Evolutionary conservation across 1,140 invertebrate genomes (phyloP), one percentile per base, ranked within the genome.

Genomic region (Heliconius melpomene): DNA sequence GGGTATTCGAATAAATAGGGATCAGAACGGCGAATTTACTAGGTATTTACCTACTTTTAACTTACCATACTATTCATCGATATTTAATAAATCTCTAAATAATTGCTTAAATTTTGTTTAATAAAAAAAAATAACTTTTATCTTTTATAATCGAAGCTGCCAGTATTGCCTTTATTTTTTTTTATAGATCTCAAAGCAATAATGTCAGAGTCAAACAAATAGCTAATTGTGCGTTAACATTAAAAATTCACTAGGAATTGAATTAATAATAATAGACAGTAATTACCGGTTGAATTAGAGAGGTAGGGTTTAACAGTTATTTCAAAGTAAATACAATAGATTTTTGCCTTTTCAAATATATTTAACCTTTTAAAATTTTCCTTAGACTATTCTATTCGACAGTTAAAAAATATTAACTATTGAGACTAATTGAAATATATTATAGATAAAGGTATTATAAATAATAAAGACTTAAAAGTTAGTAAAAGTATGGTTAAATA

Each of bases 21-120:
- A 87, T 78, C 85, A 87, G 84, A 79, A 82, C 57, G 81, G 84
- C 84, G 85, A 87, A 87, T 87, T 87, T 87, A 87, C 78, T 87
- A 85, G 75, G 76, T 78, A 78, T 82, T 76, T 82, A 82, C 76
- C 75, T 84, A 79, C 60, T 71, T 79, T 57, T 83, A 83, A 72
- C 78, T 79, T 73, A 80, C 72, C 50, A 75, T 82, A 79, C 75
- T 77, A 26, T 80, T 75, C 79, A 75, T 76, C 75, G 52, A n/a
- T 50, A 8, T 36, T 57, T 50, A 38, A 50, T 46, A 18, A 38
- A 71, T 46, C n/a, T 60, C 57, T 46, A 74, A 66, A 72, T 23
- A n/a, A 38, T 52, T 36, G 52, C 46, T 70, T 72, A 38, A n/a
- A 1, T 18, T 74, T 26, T 66, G 52, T 57, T 66, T 16, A 66